phyloP scores from a whole-genome alignment of 1,140 invertebrate genomes.

The Eriocheir sinensis region DNA sequence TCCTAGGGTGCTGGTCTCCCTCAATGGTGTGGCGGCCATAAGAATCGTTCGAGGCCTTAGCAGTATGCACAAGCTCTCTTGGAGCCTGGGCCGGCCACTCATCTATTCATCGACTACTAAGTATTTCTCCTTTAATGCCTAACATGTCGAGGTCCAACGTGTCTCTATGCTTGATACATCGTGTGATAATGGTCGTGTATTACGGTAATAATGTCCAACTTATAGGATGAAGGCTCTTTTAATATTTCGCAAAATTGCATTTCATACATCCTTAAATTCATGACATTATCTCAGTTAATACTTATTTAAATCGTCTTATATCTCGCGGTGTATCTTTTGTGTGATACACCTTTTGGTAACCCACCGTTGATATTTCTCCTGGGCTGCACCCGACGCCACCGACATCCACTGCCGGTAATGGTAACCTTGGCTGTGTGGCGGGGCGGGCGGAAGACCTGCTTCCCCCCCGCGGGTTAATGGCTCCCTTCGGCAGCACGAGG shows the following conservation, averaged over 20 bases:
- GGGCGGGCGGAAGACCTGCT: background rate
- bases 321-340: background rate
- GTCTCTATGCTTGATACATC: background rate
- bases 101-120: conserved; percentile 2
- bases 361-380: background rate
- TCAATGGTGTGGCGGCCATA: conserved; percentile 9
- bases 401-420: background rate
- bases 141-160: background rate
- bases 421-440: background rate
- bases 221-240: background rate
- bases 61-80: background rate
- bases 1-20: background rate
- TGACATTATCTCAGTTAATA: background rate
- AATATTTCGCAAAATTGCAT: too few relatives aligned
- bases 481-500: background rate
- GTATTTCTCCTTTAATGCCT: background rate
- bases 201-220: background rate
- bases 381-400: background rate
- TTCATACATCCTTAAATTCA: background rate
- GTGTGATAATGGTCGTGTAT: background rate
- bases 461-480: background rate
- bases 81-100: background rate
- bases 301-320: background rate
- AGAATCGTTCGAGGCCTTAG: background rate
- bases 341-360: background rate